Evolutionary conservation across 2,113 vertebrate genomes (phyloP).

Genomic region (Ibidorhyncha struthersii): DNA sequence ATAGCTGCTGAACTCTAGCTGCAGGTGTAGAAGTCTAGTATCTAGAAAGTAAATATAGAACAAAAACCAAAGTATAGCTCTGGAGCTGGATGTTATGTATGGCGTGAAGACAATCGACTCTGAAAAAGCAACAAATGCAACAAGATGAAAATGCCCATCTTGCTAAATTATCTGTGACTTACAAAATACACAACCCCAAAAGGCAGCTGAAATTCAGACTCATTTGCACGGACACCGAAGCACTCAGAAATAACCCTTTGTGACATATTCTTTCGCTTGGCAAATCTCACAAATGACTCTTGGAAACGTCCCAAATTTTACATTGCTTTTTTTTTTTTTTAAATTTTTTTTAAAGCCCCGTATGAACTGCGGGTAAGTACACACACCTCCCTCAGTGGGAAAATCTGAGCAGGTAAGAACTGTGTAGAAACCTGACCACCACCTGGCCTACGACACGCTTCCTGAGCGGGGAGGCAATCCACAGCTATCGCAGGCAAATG

Average conservation of each 20-base stretch:
- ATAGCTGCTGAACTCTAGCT: constrained; percentile 2
- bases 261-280: background rate
- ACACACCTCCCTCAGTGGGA: background rate
- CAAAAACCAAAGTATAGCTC: background rate
- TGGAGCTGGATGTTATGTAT: background rate
- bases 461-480: background rate
- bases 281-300: background rate
- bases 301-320: background rate
- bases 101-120: background rate
- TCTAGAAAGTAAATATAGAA: background rate
- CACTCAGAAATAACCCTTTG: background rate
- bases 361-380: background rate
- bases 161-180: constrained; percentile 11
- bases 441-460: background rate
- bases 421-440: background rate
- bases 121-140: constrained; percentile 1
- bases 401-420: background rate
- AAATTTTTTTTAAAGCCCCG: background rate
- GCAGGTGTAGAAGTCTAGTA: background rate
- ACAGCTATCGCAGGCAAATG: background rate
- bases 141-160: background rate
- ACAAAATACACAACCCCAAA: background rate
- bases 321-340: background rate
- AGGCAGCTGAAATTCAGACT: background rate
- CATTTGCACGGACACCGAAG: background rate